phyloP scores from a whole-genome alignment of 2,797 vertebrate species.

The Heteromormyrus szaboi region DNA sequence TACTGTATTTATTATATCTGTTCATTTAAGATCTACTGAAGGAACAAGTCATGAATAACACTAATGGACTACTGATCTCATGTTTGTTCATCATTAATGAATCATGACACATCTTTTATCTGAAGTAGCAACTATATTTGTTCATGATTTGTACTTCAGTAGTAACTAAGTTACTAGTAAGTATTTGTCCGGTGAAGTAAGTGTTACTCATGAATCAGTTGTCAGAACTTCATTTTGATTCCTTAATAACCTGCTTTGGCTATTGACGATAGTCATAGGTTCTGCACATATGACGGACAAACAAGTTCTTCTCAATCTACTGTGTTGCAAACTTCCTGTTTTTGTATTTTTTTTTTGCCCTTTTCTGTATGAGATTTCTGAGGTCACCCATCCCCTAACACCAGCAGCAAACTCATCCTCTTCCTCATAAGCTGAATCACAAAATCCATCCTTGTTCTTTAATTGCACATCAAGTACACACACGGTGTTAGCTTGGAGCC shows the following conservation, averaged over 20 bases:
- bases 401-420: neutral
- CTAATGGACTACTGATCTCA: neutral
- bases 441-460: neutral
- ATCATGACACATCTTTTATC: neutral
- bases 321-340: neutral
- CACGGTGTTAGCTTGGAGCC: neutral
- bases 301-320: neutral
- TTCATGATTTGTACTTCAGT: neutral
- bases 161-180: neutral
- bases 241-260: neutral
- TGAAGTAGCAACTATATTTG: neutral
- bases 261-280: neutral
- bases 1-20: neutral
- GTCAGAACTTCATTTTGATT: neutral
- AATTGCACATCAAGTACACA: neutral
- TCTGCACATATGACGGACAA: neutral
- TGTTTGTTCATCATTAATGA: neutral
- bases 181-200: neutral
- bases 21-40: neutral
- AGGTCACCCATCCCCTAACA: neutral
- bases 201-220: neutral
- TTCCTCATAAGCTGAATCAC: neutral
- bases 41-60: neutral
- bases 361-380: neutral
- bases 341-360: neutral